A percentile compares a stretch with the other conserved stretches of the same genome.
phyloP scores from a whole-genome alignment of 2,797 vertebrate genomes.

The Echeneis naucrates region DNA sequence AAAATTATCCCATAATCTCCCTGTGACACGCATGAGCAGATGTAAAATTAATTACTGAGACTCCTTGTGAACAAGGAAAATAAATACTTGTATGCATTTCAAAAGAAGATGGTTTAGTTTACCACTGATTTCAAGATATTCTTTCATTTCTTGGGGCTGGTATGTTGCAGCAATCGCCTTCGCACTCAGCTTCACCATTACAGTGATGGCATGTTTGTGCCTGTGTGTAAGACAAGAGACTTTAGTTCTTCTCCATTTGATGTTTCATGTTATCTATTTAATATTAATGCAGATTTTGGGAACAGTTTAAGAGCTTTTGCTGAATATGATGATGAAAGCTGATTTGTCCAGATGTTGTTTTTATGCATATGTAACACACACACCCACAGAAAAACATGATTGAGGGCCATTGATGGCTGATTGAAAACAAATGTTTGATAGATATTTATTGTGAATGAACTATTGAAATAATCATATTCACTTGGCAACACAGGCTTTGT shows the following conservation, averaged over 20 bases:
- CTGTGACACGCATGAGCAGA: constrained; percentile 17
- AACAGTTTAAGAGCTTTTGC: background rate
- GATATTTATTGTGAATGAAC: constrained; percentile 45
- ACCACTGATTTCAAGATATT: constrained; percentile 6
- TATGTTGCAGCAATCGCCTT: constrained; percentile 14
- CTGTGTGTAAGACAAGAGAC: background rate
- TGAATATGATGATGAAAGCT: constrained; percentile 8
- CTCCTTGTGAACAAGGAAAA: background rate
- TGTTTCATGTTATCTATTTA: constrained; percentile 12
- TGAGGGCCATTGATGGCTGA: constrained; percentile 49
- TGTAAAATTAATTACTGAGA: constrained; percentile 22
- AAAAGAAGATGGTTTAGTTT: background rate
- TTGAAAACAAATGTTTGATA: constrained; percentile 60
- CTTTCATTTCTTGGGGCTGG: background rate
- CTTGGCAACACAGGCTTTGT: constrained; percentile 26
- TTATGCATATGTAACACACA: constrained; percentile 18
- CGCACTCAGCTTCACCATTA: constrained; percentile 4
- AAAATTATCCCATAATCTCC: constrained; percentile 22
- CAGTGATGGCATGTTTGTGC: constrained; percentile 1
- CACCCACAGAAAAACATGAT: constrained; percentile 50
- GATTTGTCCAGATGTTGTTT: constrained; percentile 31
- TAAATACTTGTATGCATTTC: constrained; percentile 7
- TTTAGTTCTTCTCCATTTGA: background rate
- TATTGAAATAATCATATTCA: constrained; percentile 42
- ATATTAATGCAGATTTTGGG: constrained; percentile 9